Percentiles rank a stretch among this genome's conserved stretches.
These are phyloP conservation scores for Xestia ashworthii DNA, from an alignment of 2,888 invertebrate genomes.

Conservation along the genomic window DNA sequence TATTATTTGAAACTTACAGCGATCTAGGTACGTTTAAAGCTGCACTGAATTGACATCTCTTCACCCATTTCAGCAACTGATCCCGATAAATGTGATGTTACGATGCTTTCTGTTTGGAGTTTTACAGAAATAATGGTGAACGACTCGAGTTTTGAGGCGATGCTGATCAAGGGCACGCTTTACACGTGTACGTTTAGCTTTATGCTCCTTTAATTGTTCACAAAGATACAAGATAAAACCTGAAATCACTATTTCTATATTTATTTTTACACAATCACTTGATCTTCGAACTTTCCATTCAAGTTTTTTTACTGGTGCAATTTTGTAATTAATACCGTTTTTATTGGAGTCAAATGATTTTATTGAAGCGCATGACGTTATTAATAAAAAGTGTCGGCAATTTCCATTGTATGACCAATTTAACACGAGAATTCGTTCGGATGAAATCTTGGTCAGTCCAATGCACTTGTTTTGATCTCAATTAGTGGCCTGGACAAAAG, in stretches of 20 bases:
- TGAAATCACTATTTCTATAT: too few relatives aligned
- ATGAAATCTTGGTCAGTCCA: slow-evolving; percentile 15
- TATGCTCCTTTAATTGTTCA: background rate
- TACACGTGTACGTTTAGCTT: background rate
- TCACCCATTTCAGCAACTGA: too few relatives aligned
- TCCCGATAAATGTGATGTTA: background rate
- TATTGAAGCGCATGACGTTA: slow-evolving; percentile 47
- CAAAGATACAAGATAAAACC: background rate
- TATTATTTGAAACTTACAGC: too few relatives aligned
- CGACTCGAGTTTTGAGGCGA: background rate
- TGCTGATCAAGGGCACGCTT: background rate
- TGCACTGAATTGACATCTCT: too few relatives aligned
- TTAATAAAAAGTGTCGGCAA: slow-evolving; percentile 45
- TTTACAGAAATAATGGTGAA: background rate
- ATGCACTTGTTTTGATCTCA: slow-evolving; percentile 43
- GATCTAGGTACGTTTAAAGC: too few relatives aligned
- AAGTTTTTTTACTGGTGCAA: slow-evolving; percentile 34
- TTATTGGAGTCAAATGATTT: slow-evolving; percentile 54
- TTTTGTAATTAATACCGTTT: slow-evolving; percentile 21
- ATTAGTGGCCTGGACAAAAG: slow-evolving; percentile 23
- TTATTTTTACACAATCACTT: background rate
- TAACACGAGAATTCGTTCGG: slow-evolving; percentile 41
- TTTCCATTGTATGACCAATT: slow-evolving; percentile 43
- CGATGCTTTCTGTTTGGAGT: background rate
- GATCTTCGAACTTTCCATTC: slow-evolving; percentile 2